Evolutionary conservation across 2,888 invertebrate species (phyloP).

Genomic region (Miltochrista miniata): DNA sequence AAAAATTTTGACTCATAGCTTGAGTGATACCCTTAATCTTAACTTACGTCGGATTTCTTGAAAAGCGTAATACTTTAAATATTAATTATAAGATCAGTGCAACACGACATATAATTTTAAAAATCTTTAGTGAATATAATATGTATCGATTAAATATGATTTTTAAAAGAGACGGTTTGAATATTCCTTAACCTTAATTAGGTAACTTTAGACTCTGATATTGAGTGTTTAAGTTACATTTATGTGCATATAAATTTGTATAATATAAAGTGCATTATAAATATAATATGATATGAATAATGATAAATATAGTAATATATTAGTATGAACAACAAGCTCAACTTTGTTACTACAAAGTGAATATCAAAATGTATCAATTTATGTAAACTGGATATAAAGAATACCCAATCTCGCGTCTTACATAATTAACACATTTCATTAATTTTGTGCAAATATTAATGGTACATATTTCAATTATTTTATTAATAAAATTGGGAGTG

Average conservation of each 20-base stretch:
- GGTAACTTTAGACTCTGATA: conserved; percentile 70
- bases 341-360: conserved; percentile 25
- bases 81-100: conserved; percentile 32
- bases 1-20: no score
- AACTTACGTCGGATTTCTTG: conserved; percentile 67
- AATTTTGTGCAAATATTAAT: conserved; percentile 4
- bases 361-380: conserved; percentile 54
- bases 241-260: conserved; percentile 19
- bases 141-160: conserved; percentile 10
- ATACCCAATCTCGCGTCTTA: conserved; percentile 75
- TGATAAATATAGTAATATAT: conserved; percentile 20
- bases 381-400: conserved; percentile 62
- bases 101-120: conserved; percentile 50
- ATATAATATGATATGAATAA: conserved; percentile 25
- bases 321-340: conserved; percentile 25
- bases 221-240: conserved; percentile 8
- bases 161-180: conserved; percentile 35
- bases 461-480: conserved; percentile 1
- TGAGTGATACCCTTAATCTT: conserved; percentile 33
- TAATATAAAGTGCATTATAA: conserved; percentile 13
- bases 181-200: conserved; percentile 57
- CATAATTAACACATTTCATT: conserved; percentile 57
- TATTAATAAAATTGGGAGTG: background rate
- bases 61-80: conserved; percentile 31
- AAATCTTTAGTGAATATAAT: conserved; percentile 21